Evolutionary conservation across 2,797 vertebrate species (phyloP), one percentile per base, ranked within the genome.

Genomic region (Rhinophrynus dorsalis): DNA sequence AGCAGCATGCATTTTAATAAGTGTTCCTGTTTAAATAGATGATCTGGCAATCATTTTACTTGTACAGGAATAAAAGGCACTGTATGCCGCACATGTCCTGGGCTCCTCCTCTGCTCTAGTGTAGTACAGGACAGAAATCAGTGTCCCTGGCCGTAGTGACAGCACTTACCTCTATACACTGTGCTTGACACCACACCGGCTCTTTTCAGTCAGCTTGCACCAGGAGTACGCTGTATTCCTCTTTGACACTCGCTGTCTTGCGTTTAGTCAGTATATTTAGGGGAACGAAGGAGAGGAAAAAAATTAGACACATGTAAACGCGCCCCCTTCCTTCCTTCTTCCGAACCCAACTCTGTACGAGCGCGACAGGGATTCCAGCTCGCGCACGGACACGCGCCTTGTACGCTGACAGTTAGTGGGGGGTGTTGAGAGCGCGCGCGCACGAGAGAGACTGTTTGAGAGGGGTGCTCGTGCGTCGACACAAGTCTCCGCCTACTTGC

Each of bases 81-180:
- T n/a, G n/a, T n/a, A n/a, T n/a, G n/a, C n/a, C 9, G 33, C 61
- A 65, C 62, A 65, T 40, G 62, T 54, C 10, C 40, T 33, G 24
- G 29, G 26, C 62, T 29, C 32, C 44, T 24, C 32, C 55, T 50
- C 51, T 29, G 33, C 44, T 15, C 51, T 6, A n/a, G 18, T 27
- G 5, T 40, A 24, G 29, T 20, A 11, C 26, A 47, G 51, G 62
- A 35, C 65, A 50, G 44, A 68, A 67, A 68, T 60, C 66, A 59
- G 55, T 45, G 11, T 8, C 3, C 26, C 10, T 44, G 56, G 37
- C 58, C 57, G 47, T n/a, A n/a, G 45, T 51, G 57, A 52, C 57
- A 61, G 47, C 51, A 63, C 68, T 63, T 51, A 70, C 68, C 59
- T 63, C 68, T 38, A n/a, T n/a, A n/a, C n/a, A n/a, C n/a, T n/a